Base-by-base conservation (phyloP, 2,113 vertebrate species). In the Rhea americana region DNA sequence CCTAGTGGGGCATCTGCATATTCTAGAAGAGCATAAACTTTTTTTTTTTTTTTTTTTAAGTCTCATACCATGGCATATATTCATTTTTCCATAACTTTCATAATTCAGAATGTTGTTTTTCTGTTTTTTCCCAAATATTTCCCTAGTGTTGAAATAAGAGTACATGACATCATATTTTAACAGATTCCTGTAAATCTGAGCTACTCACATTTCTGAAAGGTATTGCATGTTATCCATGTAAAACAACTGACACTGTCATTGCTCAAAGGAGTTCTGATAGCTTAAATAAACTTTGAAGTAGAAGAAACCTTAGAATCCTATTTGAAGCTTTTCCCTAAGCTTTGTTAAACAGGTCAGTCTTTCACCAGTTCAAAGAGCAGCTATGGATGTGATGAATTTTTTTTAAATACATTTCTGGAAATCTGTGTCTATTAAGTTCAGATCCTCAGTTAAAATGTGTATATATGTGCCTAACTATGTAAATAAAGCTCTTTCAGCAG, bases 161-260 rank as follows among this genome's bases (percentile, higher is more conserved):
- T 18, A 87, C 62, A 12, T 20, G 14, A 43, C n/a, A 85, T 11
- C 5, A 24, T 35, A 7, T 30, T 82, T 75, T 87, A 89, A 67
- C 41, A 77, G 16, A 58, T 77, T 89, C 47, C 14, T 61, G 1
- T 71, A 85, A 79, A 74, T 70, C 6, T 66, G 67, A 73, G 43
- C 41, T 87, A 26, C 21, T 85, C 14, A 77, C 4, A 67, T 80
- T 89, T 85, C 41, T 62, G 58, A 76, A 62, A 4, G 19, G 22
- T 3, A 28, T 9, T 12, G 17, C 14, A 12, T 9, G 58, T 50
- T 0, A 0, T 13, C 28, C 11, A 2, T n/a, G 7, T 30, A 50
- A 80, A 92, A 35, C 6, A 70, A 50, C 7, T 2, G 41, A 8
- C 24, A 16, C 9, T 16, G 28, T 37, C 45, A 15, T 28, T 85